These are phyloP conservation scores for Aleiodes leptofemur DNA, from an alignment of 2,888 invertebrate species.

Conservation along the genomic window DNA sequence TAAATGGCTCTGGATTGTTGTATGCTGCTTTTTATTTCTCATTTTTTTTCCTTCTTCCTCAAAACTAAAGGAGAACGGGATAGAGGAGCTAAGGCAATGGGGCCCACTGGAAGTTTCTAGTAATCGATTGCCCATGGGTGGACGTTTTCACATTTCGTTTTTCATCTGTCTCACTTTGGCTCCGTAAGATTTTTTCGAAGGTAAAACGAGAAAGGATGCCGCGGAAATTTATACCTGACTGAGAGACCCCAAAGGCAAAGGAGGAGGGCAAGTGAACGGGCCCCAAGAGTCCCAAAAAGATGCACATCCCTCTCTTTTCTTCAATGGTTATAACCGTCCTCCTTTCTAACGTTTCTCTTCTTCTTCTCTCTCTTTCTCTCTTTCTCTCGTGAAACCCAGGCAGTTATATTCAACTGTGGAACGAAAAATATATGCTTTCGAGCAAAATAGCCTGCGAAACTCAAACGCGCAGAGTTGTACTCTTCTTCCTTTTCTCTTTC, in stretches of 20 bases:
- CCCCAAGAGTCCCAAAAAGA: constrained; percentile 40
- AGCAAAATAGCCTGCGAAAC: constrained; percentile 45
- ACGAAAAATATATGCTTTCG: constrained; percentile 65
- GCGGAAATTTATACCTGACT: constrained; percentile 71
- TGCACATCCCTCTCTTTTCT: constrained; percentile 52
- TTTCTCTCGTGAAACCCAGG: constrained; percentile 44
- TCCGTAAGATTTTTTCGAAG: constrained; percentile 17
- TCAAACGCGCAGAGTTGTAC: background rate
- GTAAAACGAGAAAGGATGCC: constrained; percentile 50
- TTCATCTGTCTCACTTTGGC: constrained; percentile 44
- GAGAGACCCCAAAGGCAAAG: constrained; percentile 45
- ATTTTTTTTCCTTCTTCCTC: constrained; percentile 24
- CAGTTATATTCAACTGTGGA: constrained; percentile 69
- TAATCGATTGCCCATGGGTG: constrained; percentile 57
- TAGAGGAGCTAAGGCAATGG: constrained; percentile 22
- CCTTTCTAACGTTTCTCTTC: no score
- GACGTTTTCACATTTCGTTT: constrained; percentile 56
- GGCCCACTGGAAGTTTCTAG: constrained; percentile 44
- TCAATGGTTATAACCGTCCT: constrained; percentile 49
- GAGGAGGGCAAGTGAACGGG: constrained; percentile 12
- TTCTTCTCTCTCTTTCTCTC: no score
- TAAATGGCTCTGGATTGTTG: constrained; percentile 15
- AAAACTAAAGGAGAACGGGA: background rate
- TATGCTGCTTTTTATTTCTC: background rate
- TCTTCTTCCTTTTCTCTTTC: constrained; percentile 18